Evolutionary conservation across 2,797 vertebrate species (phyloP), one percentile per base, ranked within the genome.

Genomic region (Notolepis coatsorum): DNA sequence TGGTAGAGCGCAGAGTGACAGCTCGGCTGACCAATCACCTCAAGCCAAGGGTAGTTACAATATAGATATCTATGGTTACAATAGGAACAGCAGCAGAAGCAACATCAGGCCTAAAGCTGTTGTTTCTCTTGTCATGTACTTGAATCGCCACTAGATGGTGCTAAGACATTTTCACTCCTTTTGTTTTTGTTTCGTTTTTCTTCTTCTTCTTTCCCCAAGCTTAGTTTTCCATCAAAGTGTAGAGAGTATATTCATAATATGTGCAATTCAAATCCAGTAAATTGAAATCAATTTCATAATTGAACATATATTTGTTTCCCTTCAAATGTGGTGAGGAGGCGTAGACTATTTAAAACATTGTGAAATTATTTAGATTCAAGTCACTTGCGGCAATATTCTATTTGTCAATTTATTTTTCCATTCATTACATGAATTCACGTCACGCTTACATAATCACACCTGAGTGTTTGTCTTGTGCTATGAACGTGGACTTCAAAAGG

Each of bases 91-190:
- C 15, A 21, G 39, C 15, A 7, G 39, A 46, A 48, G n/a, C 15
- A 31, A 31, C 7, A 37, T 1, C 12, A 23, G 7, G 9, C 25
- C n/a, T n/a, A 49, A 17, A 9, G 17, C 33, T n/a, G n/a, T 42
- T 33, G 1, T n/a, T 38, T 28, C 31, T 21, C 2, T 8, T 62
- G 61, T 39, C 13, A n/a, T 54, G 70, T 39, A 4, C n/a, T 8
- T 1, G 15, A 30, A 2, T 0, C 4, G 24, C 79, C 90, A 89
- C 82, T 72, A 91, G 91, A 88, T 89, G 79, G 87, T 52, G 80
- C 71, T 62, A 86, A 60, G 60, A 18, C 20, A 56, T 63, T 41
- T 30, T 30, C 4, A n/a, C 1, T 42, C 20, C 49, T 18, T 55
- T 7, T 23, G 17, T 5, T 45, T 23, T 58, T 21, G 7, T 7